Evolutionary conservation across 2,797 vertebrate genomes (phyloP).

Genomic region (Anguilla obscura): DNA sequence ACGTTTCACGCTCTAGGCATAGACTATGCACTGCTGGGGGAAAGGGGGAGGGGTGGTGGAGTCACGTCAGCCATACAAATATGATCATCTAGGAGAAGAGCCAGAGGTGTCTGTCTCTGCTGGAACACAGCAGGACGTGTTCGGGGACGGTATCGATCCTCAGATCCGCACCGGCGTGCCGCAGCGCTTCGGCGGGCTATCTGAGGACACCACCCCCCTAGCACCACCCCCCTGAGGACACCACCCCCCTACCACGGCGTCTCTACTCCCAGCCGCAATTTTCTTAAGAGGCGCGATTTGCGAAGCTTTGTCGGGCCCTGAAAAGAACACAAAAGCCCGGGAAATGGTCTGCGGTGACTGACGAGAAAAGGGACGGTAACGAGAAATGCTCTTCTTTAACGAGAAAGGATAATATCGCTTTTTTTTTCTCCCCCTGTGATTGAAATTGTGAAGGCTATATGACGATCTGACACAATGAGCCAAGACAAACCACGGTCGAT

Average conservation of each 20-base stretch:
- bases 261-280: neutral
- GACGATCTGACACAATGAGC: neutral
- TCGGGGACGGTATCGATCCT: neutral
- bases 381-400: neutral
- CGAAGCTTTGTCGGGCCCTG: neutral
- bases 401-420: neutral
- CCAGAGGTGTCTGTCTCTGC: neutral
- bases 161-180: neutral
- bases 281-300: conserved; percentile 1
- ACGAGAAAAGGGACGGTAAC: neutral
- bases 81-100: neutral
- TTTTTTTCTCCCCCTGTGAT: neutral
- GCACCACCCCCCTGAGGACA: neutral
- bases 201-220: neutral
- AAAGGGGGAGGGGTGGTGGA: neutral
- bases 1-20: neutral
- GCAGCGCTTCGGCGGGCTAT: neutral
- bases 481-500: neutral
- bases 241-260: neutral
- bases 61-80: neutral
- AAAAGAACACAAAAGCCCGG: neutral
- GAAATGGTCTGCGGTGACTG: neutral
- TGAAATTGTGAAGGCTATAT: neutral
- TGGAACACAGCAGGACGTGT: neutral
- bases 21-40: neutral